Evolutionary conservation across 2,797 vertebrate species (phyloP).

Genomic region (Peromyscus nudipes): DNA sequence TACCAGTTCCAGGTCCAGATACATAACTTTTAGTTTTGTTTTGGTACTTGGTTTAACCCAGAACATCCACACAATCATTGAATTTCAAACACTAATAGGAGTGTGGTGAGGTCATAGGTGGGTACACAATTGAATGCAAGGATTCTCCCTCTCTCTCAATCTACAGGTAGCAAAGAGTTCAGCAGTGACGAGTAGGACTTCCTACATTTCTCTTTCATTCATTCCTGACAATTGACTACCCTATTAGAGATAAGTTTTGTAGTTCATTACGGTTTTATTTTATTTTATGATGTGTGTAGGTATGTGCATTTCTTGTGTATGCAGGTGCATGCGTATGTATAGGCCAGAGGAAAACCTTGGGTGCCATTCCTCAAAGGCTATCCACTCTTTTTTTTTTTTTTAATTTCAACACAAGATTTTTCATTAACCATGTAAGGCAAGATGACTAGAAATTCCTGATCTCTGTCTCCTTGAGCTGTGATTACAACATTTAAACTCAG

Average conservation of each 20-base stretch:
- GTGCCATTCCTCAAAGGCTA: too few relatives aligned
- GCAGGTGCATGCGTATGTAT: neutral
- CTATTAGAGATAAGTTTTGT: neutral
- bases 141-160: neutral
- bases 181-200: neutral
- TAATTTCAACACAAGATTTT: neutral
- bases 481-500: neutral
- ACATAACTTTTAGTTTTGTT: neutral
- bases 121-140: neutral
- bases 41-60: neutral
- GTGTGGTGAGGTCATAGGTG: neutral
- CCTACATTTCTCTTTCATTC: neutral
- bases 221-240: too few relatives aligned
- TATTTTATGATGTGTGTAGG: neutral
- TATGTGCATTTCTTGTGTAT: neutral
- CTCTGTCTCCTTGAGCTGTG: neutral
- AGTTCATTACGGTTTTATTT: neutral
- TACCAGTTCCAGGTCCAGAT: neutral
- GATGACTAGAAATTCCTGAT: neutral
- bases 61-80: too few relatives aligned
- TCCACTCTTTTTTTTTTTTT: neutral
- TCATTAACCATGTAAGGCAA: neutral
- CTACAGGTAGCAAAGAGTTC: neutral
- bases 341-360: neutral
- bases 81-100: neutral